These are phyloP conservation scores for Brachionus rubens DNA, from an alignment of 1,140 invertebrate genomes.

Conservation along the genomic window DNA sequence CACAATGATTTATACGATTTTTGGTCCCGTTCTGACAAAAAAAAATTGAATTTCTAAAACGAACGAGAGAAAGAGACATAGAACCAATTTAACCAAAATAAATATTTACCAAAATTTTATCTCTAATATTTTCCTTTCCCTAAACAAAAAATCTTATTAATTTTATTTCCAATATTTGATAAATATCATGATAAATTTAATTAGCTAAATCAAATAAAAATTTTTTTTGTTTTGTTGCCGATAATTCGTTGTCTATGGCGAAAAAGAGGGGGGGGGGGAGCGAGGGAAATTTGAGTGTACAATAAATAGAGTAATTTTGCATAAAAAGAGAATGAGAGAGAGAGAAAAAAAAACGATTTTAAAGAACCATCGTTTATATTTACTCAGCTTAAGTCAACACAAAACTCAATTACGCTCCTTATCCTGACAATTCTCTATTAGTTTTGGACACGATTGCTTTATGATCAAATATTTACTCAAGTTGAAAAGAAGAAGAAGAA, in stretches of 20 bases:
- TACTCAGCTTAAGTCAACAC: slow-evolving; percentile 16
- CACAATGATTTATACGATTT: slow-evolving; percentile 28
- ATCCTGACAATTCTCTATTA: not conserved
- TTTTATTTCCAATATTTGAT: slow-evolving; percentile 36
- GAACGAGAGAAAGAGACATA: not conserved
- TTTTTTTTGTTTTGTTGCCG: no score
- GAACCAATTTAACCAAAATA: slow-evolving; percentile 25
- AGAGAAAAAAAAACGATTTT: not conserved
- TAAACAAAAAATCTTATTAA: slow-evolving; percentile 39
- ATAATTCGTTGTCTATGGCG: no score
- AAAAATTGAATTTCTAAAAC: not conserved
- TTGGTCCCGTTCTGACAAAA: not conserved
- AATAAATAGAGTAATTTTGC: not conserved
- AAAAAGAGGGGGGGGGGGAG: no score
- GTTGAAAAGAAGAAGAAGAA: no score
- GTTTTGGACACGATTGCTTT: not conserved
- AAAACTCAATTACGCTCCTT: not conserved
- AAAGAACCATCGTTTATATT: not conserved
- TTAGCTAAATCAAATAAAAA: slow-evolving; percentile 43
- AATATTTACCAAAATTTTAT: slow-evolving; percentile 35
- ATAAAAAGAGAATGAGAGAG: no score
- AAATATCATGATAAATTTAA: slow-evolving; percentile 42
- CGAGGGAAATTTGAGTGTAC: not conserved
- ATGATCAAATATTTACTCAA: slow-evolving; percentile 7
- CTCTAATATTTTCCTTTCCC: slow-evolving; percentile 28